Conservation (phyloP, 1,140 invertebrate species). For the Rhopalosiphum maidis region DNA sequence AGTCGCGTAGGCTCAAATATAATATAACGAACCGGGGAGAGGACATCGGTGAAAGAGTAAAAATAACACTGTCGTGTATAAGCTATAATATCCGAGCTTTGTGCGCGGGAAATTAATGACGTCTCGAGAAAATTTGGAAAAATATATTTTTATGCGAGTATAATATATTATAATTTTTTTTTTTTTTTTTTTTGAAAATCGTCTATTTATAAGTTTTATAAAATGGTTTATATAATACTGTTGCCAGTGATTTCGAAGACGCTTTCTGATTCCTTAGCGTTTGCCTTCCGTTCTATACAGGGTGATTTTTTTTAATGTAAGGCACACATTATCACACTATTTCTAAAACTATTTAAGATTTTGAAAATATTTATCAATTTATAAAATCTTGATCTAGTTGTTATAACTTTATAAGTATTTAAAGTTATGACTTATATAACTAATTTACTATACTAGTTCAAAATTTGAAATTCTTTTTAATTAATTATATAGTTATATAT, state of each 20-base stretch:
- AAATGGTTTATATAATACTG: not conserved
- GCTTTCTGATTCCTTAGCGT: not conserved
- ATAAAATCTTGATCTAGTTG: too few relatives aligned
- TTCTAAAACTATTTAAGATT: not conserved
- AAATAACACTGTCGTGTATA: slow-evolving; percentile 13
- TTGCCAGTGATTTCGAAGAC: not conserved
- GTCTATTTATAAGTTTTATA: not conserved
- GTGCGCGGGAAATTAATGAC: slow-evolving; percentile 17
- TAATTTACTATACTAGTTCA: not conserved
- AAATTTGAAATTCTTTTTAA: not conserved
- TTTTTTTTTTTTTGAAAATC: not conserved
- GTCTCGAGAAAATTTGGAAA: not conserved
- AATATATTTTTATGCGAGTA: not conserved
- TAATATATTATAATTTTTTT: not conserved
- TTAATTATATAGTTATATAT: too few relatives aligned
- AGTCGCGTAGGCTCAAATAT: not conserved
- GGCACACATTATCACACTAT: too few relatives aligned
- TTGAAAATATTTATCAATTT: not conserved
- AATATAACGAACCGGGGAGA: not conserved
- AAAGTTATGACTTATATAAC: not conserved
- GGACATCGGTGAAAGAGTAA: not conserved
- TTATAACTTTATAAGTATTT: not conserved
- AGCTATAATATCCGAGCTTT: not conserved
- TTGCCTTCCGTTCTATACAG: not conserved
- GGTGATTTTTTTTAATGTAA: not conserved